A percentile compares a stretch with the other conserved stretches of the same genome.
phyloP scores from a whole-genome alignment of 2,113 vertebrate species.

The Procavia capensis region DNA sequence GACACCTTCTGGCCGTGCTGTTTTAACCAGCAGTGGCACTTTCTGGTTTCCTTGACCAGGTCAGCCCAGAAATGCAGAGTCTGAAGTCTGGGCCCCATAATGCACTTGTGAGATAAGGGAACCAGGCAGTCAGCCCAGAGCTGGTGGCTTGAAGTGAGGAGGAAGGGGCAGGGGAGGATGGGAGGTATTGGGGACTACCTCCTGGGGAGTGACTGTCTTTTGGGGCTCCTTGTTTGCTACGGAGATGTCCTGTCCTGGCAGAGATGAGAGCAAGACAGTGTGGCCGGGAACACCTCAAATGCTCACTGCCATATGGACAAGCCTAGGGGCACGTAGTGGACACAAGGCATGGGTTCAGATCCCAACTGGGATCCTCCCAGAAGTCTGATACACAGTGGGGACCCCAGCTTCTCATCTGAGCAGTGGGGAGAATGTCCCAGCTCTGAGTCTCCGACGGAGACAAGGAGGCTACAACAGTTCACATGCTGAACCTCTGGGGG shows the following conservation, averaged over 20 bases:
- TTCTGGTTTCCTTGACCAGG: conserved; percentile 37
- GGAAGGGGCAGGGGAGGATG: neutral
- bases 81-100: neutral
- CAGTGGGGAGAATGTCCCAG: neutral
- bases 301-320: neutral
- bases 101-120: conserved; percentile 44
- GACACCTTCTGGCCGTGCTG: neutral
- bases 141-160: neutral
- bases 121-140: neutral
- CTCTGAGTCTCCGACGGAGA: neutral
- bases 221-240: neutral
- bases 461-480: neutral
- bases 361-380: neutral
- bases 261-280: neutral
- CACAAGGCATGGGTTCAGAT: neutral
- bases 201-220: neutral
- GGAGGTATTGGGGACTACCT: neutral
- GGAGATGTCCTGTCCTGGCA: neutral
- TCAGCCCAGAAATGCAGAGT: conserved; percentile 47
- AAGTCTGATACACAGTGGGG: neutral
- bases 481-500: neutral
- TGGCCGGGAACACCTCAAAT: neutral
- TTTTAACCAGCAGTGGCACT: conserved; percentile 30
- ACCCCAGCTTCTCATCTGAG: neutral
- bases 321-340: neutral